phyloP scores from a whole-genome alignment of 2,113 vertebrate genomes.

The Chaetura pelagica region DNA sequence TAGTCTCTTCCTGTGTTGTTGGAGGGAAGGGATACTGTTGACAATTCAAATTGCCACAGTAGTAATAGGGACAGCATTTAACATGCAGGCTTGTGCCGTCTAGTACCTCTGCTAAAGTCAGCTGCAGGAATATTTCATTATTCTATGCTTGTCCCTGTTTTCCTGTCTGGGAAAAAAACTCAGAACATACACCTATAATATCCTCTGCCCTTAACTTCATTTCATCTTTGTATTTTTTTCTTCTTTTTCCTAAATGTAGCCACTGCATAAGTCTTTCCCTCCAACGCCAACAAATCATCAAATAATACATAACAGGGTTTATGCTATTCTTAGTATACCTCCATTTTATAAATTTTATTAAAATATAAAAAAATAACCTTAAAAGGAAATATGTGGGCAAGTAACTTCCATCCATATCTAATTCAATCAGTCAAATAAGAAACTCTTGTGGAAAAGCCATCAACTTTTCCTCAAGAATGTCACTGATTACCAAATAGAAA shows the following conservation, averaged over 20 bases:
- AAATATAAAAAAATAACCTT: not conserved
- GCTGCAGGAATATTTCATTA: not conserved
- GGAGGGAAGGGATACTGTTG: not conserved
- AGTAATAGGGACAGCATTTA: not conserved
- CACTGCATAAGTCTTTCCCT: not conserved
- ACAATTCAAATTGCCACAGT: not conserved
- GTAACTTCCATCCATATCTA: not conserved
- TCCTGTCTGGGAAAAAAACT: not conserved
- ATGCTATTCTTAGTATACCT: not conserved
- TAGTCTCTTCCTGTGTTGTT: not conserved
- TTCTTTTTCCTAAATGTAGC: not conserved
- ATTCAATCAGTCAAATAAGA: not conserved
- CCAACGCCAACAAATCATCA: not conserved
- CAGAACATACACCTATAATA: not conserved
- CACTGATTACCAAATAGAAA: not conserved
- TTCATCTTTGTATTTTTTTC: not conserved
- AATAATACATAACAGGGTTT: not conserved
- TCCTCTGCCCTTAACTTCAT: not conserved
- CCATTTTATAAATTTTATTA: not conserved
- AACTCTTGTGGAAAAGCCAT: not conserved
- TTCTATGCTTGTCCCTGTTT: not conserved
- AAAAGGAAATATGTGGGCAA: not conserved
- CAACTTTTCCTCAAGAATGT: not conserved
- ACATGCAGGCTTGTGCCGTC: not conserved
- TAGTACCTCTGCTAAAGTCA: not conserved